phyloP scores from a whole-genome alignment of 2,888 invertebrate genomes.

The Hirtodrosophila confusa region DNA sequence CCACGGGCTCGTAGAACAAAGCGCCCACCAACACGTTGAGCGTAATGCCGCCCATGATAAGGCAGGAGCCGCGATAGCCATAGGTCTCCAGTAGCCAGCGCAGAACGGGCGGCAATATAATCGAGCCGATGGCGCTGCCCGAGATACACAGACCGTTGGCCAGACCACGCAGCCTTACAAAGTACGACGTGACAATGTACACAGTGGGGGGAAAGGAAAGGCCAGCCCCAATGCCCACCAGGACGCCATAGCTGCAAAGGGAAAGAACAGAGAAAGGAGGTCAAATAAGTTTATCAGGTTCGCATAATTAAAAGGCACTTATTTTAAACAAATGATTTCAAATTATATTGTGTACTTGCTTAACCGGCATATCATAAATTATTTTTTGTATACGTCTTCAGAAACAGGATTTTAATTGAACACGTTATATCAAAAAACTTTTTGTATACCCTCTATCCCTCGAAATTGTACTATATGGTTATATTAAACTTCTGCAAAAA shows the following conservation, averaged over 20 bases:
- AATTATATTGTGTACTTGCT: too few relatives aligned
- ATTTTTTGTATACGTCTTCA: too few relatives aligned
- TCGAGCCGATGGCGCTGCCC: conserved; percentile 93
- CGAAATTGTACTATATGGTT: too few relatives aligned
- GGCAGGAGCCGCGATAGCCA: conserved; percentile 89
- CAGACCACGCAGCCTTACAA: conserved; percentile 90
- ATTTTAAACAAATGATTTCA: too few relatives aligned
- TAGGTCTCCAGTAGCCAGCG: conserved; percentile 89
- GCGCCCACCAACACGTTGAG: conserved; percentile 94
- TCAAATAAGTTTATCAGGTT: not conserved
- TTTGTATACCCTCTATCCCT: too few relatives aligned
- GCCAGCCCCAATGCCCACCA: conserved; percentile 93
- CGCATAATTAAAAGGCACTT: not conserved
- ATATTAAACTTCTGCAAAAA: too few relatives aligned
- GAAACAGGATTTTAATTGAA: too few relatives aligned
- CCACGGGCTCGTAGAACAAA: conserved; percentile 92
- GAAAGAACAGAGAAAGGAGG: not conserved
- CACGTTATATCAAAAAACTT: too few relatives aligned
- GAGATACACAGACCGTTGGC: conserved; percentile 96
- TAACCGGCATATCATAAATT: not conserved
- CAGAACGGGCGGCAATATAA: conserved; percentile 92
- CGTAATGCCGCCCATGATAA: conserved; percentile 92
- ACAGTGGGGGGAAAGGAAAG: conserved; percentile 95
- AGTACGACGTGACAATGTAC: conserved; percentile 95
- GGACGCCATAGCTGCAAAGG: conserved; percentile 89